Percentiles rank a stretch among this genome's conserved stretches.
phyloP scores from a whole-genome alignment of 1,140 invertebrate genomes.

The Trichonephila inaurata region DNA sequence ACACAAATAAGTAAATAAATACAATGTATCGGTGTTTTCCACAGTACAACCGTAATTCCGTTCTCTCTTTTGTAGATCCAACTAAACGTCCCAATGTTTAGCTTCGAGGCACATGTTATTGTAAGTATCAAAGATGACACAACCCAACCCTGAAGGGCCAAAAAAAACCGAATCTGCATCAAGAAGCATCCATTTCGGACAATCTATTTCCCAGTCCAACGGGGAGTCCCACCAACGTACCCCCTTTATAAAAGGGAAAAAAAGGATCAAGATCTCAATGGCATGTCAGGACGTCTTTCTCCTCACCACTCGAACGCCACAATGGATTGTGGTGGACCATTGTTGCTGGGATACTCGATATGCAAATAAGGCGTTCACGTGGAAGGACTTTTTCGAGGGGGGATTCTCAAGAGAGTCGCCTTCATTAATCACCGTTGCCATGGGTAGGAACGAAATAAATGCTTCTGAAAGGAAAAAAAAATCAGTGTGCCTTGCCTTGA shows the following conservation, averaged over 20 bases:
- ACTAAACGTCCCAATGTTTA: no score
- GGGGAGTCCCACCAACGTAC: not conserved
- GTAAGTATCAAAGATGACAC: no score
- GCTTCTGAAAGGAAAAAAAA: not conserved
- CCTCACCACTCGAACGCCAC: constrained; percentile 39
- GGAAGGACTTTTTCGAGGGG: constrained; percentile 34
- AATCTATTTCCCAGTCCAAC: not conserved
- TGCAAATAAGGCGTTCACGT: constrained; percentile 70
- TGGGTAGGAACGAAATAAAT: not conserved
- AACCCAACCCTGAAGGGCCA: no score
- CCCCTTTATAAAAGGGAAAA: not conserved
- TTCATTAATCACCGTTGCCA: constrained; percentile 53
- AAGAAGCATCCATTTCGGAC: not conserved
- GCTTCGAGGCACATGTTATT: no score
- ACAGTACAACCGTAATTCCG: no score
- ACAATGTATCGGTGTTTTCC: no score
- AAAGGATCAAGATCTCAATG: not conserved
- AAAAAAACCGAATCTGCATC: no score
- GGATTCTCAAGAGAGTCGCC: not conserved
- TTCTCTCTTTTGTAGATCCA: no score
- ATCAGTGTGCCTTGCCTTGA: not conserved
- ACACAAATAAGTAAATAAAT: no score
- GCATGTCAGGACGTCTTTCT: constrained; percentile 24
- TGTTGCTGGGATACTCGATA: constrained; percentile 25
- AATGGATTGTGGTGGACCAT: constrained; percentile 27